Evolutionary conservation across 2,113 vertebrate species (phyloP).

Genomic region (Acrocephalus kingi): DNA sequence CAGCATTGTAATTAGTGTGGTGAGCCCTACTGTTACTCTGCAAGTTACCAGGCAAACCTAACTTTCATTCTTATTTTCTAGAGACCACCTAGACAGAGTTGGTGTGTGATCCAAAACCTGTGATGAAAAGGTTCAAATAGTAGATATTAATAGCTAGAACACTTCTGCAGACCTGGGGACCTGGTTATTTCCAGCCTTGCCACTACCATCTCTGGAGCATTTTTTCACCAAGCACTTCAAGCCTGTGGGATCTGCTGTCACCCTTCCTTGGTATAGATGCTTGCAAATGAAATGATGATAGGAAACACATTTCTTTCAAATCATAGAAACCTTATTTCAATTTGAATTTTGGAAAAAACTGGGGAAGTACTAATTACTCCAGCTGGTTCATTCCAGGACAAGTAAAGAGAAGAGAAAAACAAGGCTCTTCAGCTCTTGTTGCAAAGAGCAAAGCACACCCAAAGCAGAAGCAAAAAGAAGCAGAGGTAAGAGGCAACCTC

Average conservation of each 20-base stretch:
- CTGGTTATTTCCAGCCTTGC: neutral
- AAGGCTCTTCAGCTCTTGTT: neutral
- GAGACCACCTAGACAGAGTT: neutral
- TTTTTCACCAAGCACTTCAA: neutral
- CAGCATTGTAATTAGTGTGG: neutral
- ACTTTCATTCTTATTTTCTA: neutral
- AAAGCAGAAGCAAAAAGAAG: neutral
- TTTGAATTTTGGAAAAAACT: slow-evolving; percentile 19
- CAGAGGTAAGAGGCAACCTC: neutral
- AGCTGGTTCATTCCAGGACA: neutral
- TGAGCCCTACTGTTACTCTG: neutral
- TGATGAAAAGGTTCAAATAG: neutral
- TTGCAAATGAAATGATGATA: neutral
- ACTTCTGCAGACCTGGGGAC: neutral
- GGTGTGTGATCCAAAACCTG: neutral
- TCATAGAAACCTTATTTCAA: slow-evolving; percentile 3
- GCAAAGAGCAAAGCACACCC: neutral
- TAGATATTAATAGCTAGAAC: neutral
- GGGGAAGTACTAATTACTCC: slow-evolving; percentile 1
- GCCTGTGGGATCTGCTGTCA: neutral
- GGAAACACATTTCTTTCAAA: slow-evolving; percentile 7
- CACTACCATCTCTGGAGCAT: neutral
- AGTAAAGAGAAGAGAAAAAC: neutral
- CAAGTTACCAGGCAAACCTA: neutral
- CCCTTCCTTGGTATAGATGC: neutral